Conservation (phyloP, 2,797 vertebrate species). For the Perdix hodgsoniae region DNA sequence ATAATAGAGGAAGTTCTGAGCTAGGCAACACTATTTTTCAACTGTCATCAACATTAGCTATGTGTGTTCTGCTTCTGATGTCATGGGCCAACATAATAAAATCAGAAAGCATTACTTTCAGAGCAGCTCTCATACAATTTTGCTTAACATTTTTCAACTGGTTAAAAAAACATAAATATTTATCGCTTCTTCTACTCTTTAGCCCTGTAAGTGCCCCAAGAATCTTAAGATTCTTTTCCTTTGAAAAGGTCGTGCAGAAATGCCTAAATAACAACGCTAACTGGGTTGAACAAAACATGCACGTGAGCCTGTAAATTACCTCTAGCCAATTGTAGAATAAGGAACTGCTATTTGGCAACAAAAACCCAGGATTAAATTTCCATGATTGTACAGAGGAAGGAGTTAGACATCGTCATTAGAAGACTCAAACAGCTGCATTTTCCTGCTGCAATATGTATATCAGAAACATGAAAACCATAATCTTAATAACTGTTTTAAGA, state of each 20-base stretch:
- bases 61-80: too few species aligned
- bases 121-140: neutral
- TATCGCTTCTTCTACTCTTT: neutral
- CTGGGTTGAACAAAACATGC: neutral
- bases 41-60: too few species aligned
- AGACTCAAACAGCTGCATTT: neutral
- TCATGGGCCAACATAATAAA: too few species aligned
- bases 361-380: neutral
- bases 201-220: neutral
- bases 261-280: neutral
- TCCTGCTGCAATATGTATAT: neutral
- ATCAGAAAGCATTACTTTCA: too few species aligned
- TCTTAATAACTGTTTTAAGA: neutral
- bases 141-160: neutral
- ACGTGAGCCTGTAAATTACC: neutral
- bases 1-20: too few species aligned
- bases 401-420: neutral
- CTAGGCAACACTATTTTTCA: too few species aligned
- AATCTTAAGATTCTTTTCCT: neutral
- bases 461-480: slow-evolving; percentile 7
- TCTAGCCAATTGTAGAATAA: neutral
- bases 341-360: neutral
- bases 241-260: neutral
- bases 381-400: neutral
- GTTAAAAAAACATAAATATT: neutral